Evolutionary conservation across 2,797 vertebrate genomes (phyloP).

Genomic region (Alosa sapidissima): DNA sequence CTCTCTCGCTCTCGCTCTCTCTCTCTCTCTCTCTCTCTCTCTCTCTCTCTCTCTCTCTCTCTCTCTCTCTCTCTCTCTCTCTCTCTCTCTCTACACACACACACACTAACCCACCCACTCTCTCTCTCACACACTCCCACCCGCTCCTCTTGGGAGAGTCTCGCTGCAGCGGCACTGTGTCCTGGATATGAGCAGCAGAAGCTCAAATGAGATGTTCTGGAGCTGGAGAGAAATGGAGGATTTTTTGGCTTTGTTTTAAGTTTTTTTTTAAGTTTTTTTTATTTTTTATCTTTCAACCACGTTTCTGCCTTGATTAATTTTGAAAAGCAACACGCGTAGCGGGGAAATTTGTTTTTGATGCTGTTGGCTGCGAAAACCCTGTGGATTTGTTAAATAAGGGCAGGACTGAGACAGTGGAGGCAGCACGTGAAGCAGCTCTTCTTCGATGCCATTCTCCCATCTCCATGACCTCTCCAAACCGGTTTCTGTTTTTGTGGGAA

Average conservation of each 20-base stretch:
- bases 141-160: constrained; percentile 30
- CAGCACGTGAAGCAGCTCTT: background rate
- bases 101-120: constrained; percentile 52
- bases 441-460: background rate
- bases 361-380: background rate
- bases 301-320: constrained; percentile 40
- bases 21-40: background rate
- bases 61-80: background rate
- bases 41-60: background rate
- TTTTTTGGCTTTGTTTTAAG: constrained; percentile 22
- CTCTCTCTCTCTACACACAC: constrained; percentile 39
- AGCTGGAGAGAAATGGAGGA: constrained; percentile 29
- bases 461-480: background rate
- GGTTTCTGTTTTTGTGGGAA: background rate
- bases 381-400: background rate
- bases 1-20: background rate
- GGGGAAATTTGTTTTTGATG: constrained; percentile 36
- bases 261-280: background rate
- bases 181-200: constrained; percentile 37
- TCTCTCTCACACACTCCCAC: constrained; percentile 33
- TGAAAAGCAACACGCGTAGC: constrained; percentile 27
- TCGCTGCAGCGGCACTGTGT: constrained; percentile 39
- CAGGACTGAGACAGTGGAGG: background rate
- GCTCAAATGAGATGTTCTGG: constrained; percentile 40
- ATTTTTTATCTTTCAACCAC: background rate